Evolutionary conservation across 1,140 invertebrate genomes (phyloP), one percentile per base, ranked within the genome.

Genomic region (Branchinecta lindahli): DNA sequence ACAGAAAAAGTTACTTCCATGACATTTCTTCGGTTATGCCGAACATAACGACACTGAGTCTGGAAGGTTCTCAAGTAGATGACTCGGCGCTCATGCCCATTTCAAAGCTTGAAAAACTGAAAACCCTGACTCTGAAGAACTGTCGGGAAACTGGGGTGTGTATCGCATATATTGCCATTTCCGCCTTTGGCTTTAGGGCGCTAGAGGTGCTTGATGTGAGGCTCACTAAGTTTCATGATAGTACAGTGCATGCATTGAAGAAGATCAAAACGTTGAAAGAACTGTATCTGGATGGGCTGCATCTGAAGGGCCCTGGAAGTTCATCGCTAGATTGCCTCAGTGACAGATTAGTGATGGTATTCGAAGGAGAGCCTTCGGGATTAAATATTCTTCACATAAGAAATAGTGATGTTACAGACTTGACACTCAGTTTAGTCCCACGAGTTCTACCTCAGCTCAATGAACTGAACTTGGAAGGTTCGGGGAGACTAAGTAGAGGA

Each of bases 191-290:
- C 18, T 61, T 61, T 20, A 1, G 18, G 18, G 18, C 52, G 1
- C 52, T 61, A 12, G 52, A 61, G 52, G 18, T 20, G 52, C 52
- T 61, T 61, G 52, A 61, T 20, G 18, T 61, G 6, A 12, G 52
- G 18, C 52, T 61, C 52, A 61, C 52, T 6, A 12, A 61, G 18
- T 61, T 61, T 61, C 52, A 61, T 61, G 52, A 61, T 61, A 61
- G 52, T 20, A 61, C 52, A 15, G 18, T 61, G 12, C 52, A 61
- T 61, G 52, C 52, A 61, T 6, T 61, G 52, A 61, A 61, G 18
- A 61, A 20, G 18, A 20, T 61, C 2, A 20, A 61, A 20, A 61
- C 12, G 12, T 15, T 61, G 12, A 61, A 61, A 61, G 18, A 61
- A 15, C 52, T 61, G 6, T 61, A 61, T 61, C 12, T 61, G 12